A percentile compares a stretch with the other conserved stretches of the same genome.
phyloP scores from a whole-genome alignment of 2,113 vertebrate genomes.

The Ophthalmolycus amberensis region DNA sequence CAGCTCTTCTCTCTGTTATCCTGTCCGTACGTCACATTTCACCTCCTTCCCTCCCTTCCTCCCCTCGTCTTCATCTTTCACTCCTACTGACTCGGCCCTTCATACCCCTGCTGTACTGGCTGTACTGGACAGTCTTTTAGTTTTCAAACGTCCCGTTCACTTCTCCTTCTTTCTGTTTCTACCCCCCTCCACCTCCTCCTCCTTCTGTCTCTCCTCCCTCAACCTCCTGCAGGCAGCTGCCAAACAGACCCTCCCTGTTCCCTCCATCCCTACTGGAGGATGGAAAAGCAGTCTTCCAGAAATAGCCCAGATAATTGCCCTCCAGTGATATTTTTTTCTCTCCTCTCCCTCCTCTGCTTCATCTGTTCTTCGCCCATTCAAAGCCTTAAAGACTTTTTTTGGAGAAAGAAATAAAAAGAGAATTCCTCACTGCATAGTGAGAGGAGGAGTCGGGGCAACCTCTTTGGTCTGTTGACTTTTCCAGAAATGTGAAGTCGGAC shows the following conservation, averaged over 20 bases:
- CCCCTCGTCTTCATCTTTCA: no score
- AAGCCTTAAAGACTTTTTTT: conserved; percentile 36
- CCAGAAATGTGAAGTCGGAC: conserved; percentile 62
- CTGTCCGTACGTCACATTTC: no score
- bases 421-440: conserved; percentile 54
- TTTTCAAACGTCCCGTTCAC: conserved; percentile 25
- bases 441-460: conserved; percentile 17
- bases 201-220: conserved; percentile 12
- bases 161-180: neutral
- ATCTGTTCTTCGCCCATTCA: conserved; percentile 48
- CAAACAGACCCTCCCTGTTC: conserved; percentile 76
- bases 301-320: conserved; percentile 81
- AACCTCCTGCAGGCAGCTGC: conserved; percentile 61
- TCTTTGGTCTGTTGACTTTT: conserved; percentile 65
- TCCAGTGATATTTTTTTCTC: conserved; percentile 64
- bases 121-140: no score
- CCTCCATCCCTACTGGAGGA: conserved; percentile 62
- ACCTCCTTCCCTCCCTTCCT: no score
- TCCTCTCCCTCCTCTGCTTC: conserved; percentile 34
- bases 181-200: neutral
- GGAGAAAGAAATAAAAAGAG: conserved; percentile 17
- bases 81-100: no score
- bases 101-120: no score
- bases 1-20: no score
- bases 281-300: conserved; percentile 77